Evolutionary conservation across 2,888 invertebrate genomes (phyloP).

Genomic region (Thymelicus acteon): DNA sequence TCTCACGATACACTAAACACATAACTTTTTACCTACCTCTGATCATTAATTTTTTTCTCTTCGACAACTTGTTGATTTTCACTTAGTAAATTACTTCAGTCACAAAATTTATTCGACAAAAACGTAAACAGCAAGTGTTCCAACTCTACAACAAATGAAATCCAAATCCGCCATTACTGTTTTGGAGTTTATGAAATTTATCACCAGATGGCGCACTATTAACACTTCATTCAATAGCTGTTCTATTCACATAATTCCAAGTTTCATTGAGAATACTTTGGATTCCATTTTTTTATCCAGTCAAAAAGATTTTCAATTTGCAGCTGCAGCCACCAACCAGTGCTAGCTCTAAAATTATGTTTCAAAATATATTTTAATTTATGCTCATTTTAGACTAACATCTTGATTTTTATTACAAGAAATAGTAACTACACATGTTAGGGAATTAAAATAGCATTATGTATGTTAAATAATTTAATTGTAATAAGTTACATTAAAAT

Average conservation of each 20-base stretch:
- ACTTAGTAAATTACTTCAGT: slow-evolving; percentile 23
- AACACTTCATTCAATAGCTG: slow-evolving; percentile 3
- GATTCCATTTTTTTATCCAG: too few relatives aligned
- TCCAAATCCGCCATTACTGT: slow-evolving; percentile 76
- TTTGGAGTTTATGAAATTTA: slow-evolving; percentile 54
- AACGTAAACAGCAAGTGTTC: slow-evolving; percentile 55
- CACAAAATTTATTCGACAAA: slow-evolving; percentile 41
- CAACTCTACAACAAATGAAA: slow-evolving; percentile 71
- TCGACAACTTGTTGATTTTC: slow-evolving; percentile 21
- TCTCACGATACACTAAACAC: slow-evolving; percentile 48
- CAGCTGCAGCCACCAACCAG: too few relatives aligned
- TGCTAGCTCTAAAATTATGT: too few relatives aligned
- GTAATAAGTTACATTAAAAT: slow-evolving; percentile 56
- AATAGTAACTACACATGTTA: too few relatives aligned
- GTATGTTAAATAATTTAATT: slow-evolving; percentile 50
- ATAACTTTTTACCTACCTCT: slow-evolving; percentile 58
- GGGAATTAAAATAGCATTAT: slow-evolving; percentile 42
- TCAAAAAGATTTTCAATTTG: too few relatives aligned
- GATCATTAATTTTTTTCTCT: slow-evolving; percentile 38
- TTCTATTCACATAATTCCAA: too few relatives aligned
- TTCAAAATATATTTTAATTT: too few relatives aligned
- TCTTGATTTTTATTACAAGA: too few relatives aligned
- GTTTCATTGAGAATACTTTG: too few relatives aligned
- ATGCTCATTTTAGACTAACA: too few relatives aligned
- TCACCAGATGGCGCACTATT: slow-evolving; percentile 68